Conservation (phyloP, 1,140 invertebrate genomes). For the Drosophila pruinosa region DNA sequence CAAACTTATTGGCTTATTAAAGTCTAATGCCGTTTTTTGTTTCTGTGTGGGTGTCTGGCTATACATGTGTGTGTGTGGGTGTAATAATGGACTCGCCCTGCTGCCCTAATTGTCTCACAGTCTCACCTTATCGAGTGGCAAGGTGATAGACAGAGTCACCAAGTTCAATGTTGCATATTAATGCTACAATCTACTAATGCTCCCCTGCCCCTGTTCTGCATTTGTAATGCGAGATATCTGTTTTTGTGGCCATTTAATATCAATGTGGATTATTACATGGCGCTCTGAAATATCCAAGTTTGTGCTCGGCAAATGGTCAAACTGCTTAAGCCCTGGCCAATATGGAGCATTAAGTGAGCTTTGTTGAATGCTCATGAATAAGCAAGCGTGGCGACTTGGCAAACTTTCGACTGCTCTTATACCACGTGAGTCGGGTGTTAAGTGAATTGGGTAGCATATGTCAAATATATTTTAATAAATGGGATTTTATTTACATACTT, state of each 20-base stretch:
- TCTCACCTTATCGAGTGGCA: constrained; percentile 3
- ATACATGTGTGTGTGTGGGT: constrained; percentile 6
- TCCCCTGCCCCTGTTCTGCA: constrained; percentile 1
- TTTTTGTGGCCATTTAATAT: constrained; percentile 57
- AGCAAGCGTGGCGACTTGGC: constrained; percentile 49
- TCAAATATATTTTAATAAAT: neutral
- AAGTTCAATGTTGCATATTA: constrained; percentile 65
- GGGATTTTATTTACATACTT: too few species aligned
- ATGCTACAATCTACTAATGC: constrained; percentile 37
- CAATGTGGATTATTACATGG: constrained; percentile 61
- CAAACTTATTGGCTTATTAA: constrained; percentile 82
- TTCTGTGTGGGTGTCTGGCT: neutral
- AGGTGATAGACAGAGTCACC: constrained; percentile 38
- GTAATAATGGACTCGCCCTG: constrained; percentile 37
- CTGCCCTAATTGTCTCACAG: constrained; percentile 49
- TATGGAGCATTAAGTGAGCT: constrained; percentile 77
- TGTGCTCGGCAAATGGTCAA: constrained; percentile 54
- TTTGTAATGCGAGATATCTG: neutral
- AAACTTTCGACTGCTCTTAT: constrained; percentile 8
- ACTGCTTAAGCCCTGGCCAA: constrained; percentile 70
- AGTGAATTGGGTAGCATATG: neutral
- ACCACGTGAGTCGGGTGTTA: neutral
- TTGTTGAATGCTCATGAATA: constrained; percentile 76
- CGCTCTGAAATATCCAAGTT: constrained; percentile 44
- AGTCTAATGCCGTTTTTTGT: constrained; percentile 60